Percentiles rank a stretch among this genome's conserved stretches.
Evolutionary conservation across 2,113 vertebrate genomes (phyloP).

Genomic region (Macrotis lagotis): DNA sequence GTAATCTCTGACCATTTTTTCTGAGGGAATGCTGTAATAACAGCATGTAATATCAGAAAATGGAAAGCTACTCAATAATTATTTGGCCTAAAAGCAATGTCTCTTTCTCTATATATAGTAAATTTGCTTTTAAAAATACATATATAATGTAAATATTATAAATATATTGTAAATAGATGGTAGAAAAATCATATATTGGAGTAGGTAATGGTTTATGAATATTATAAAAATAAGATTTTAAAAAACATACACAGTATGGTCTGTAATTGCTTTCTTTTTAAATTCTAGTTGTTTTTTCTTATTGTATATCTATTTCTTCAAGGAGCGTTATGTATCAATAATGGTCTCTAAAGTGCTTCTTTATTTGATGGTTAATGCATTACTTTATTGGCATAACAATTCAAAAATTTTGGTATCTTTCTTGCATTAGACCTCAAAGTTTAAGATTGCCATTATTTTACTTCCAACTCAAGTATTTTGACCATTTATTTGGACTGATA

Average conservation of each 20-base stretch:
- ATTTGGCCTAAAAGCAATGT: slow-evolving; percentile 35
- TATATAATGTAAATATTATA: too few species aligned
- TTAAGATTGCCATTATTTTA: too few species aligned
- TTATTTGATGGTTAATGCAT: background rate
- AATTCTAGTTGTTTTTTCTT: background rate
- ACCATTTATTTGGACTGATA: too few species aligned
- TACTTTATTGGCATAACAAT: too few species aligned
- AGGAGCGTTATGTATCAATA: background rate
- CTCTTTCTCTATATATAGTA: too few species aligned
- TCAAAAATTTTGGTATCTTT: too few species aligned
- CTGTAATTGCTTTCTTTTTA: background rate
- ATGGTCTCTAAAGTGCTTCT: background rate
- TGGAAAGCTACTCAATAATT: background rate
- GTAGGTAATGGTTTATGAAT: background rate
- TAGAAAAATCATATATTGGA: background rate
- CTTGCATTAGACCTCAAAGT: too few species aligned
- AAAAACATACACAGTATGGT: background rate
- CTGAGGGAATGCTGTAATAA: background rate
- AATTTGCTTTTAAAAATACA: too few species aligned
- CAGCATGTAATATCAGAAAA: background rate
- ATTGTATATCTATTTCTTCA: background rate
- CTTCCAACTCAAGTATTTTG: too few species aligned
- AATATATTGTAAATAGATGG: slow-evolving; percentile 58
- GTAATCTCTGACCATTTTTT: background rate
- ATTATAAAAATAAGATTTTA: background rate